Evolutionary conservation across 2,113 vertebrate genomes (phyloP).

Genomic region (Microtus richardsoni): DNA sequence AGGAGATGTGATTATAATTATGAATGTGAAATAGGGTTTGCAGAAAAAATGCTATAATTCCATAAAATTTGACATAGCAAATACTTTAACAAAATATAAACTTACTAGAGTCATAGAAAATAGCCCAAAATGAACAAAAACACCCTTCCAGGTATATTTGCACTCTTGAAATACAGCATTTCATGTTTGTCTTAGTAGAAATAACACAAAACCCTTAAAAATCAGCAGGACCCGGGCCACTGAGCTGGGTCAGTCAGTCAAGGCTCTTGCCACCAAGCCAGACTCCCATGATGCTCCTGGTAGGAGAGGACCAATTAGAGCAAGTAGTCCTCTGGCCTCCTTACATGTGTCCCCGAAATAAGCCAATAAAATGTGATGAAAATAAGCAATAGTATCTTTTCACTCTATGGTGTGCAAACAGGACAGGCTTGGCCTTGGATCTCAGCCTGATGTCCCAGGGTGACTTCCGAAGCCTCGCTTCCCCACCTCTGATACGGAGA

Average conservation of each 20-base stretch:
- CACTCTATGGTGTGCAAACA: neutral
- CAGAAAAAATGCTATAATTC: conserved; percentile 32
- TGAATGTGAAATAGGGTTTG: conserved; percentile 32
- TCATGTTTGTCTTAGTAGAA: conserved; percentile 25
- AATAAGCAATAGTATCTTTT: neutral
- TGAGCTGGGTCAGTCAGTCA: neutral
- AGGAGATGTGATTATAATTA: conserved; percentile 50
- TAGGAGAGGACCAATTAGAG: neutral
- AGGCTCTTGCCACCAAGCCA: neutral
- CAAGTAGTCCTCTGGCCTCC: neutral
- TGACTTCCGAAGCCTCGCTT: neutral
- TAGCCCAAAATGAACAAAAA: conserved; percentile 5
- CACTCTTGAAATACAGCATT: neutral
- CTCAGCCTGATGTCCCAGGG: neutral
- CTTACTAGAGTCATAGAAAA: conserved; percentile 45
- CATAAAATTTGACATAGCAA: neutral
- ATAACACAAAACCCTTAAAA: neutral
- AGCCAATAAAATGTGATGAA: neutral
- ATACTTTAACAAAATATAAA: conserved; percentile 60
- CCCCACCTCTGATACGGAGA: neutral
- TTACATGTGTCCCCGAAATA: too few species aligned
- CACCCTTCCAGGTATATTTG: neutral
- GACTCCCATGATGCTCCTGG: neutral
- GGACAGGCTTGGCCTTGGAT: neutral
- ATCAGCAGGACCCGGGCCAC: too few species aligned